Base-by-base conservation (phyloP, 2,113 vertebrate species). In the Vidua chalybeata region DNA sequence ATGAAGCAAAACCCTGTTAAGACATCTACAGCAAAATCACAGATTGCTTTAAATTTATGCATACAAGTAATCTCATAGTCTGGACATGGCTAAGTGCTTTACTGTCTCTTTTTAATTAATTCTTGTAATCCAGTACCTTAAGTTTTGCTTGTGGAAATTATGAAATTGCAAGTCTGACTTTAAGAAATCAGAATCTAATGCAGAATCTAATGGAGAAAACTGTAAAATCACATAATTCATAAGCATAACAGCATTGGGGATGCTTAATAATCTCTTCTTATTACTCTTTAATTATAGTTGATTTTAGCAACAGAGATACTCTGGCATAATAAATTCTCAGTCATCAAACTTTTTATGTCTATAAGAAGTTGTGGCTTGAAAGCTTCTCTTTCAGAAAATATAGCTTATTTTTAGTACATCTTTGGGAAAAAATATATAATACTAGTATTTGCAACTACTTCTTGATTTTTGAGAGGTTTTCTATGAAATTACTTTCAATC, bases 151-250 rank as follows among this genome's bases (percentile, higher is more conserved):
- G 17, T 88, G 37, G 41, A 85, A 90, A 87, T 89, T 24, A 64
- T 51, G 28, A 89, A 96, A 91, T 84, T 82, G 15, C 19, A 49
- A 48, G 46, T 91, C 93, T 90, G 78, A 92, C 31, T 72, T 91
- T 73, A 77, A 86, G 49, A 90, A 95, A 61, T 72, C 15, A 56
- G n/a, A 67, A 19, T 75, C 54, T n/a, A n/a, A n/a, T 35, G 35
- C 35, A 35, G 35, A 35, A 35, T 35, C 35, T 87, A 89, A 74
- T 82, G 46, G 66, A 67, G 48, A 87, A 12, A 52, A 64, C 16
- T 66, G 10, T 68, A 76, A 91, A 92, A 87, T 69, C 15, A 15
- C 33, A 33, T 55, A 21, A 84, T 76, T 96, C 66, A 89, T 63
- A 95, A 69, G 15, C 35, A 49, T 31, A 86, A 24, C 4, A 55